phyloP scores from a whole-genome alignment of 2,888 invertebrate genomes.

The Oligia fasciuncula region DNA sequence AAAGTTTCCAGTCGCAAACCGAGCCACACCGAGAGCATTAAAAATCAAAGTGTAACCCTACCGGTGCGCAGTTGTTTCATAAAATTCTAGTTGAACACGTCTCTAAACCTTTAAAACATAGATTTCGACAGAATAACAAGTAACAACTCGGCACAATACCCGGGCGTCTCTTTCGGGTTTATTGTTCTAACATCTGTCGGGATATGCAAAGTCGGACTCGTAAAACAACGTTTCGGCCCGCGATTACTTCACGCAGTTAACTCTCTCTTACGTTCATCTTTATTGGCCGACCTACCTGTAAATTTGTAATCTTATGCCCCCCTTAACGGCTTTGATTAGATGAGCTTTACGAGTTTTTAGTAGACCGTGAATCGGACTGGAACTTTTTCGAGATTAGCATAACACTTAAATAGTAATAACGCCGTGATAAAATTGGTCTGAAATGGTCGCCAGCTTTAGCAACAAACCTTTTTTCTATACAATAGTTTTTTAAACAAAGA shows the following conservation, averaged over 20 bases:
- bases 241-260: constrained; percentile 85
- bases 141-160: constrained; percentile 76
- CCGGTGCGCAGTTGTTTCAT: constrained; percentile 71
- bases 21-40: constrained; percentile 62
- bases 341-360: constrained; percentile 75
- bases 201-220: constrained; percentile 86
- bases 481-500: constrained; percentile 45
- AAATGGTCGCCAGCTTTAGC: constrained; percentile 10
- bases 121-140: constrained; percentile 78
- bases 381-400: constrained; percentile 62
- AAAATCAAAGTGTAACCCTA: constrained; percentile 67
- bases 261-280: constrained; percentile 87
- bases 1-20: constrained; percentile 58
- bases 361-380: constrained; percentile 68
- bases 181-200: constrained; percentile 86
- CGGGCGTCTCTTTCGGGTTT: constrained; percentile 82
- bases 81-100: constrained; percentile 76
- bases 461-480: constrained; percentile 34
- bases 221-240: constrained; percentile 82
- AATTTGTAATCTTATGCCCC: constrained; percentile 83
- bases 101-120: constrained; percentile 78
- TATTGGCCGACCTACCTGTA: constrained; percentile 85
- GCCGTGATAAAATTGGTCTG: constrained; percentile 44
- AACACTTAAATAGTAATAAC: constrained; percentile 63
- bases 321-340: constrained; percentile 82